Evolutionary conservation across 2,888 invertebrate species (phyloP).

Genomic region (Acanthoscelides obtectus): DNA sequence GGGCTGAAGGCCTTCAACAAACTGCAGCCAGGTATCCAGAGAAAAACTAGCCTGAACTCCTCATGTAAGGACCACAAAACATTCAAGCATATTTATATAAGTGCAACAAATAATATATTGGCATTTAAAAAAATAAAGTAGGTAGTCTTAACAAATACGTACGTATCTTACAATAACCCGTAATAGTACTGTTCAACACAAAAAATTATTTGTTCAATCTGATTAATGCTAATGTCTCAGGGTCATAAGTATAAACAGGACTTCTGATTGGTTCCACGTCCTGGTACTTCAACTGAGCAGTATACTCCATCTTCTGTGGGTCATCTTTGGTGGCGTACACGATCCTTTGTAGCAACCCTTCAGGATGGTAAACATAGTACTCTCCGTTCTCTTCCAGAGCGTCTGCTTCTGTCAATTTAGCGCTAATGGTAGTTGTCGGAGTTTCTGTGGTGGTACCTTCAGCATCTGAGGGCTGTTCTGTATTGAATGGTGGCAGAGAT

Average conservation of each 20-base stretch:
- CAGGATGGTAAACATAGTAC: conserved; percentile 61
- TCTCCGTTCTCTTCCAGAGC: conserved; percentile 32
- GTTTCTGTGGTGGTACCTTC: conserved; percentile 20
- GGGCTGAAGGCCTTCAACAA: too few species aligned
- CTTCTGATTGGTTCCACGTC: conserved; percentile 60
- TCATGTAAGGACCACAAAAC: too few species aligned
- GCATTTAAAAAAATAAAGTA: neutral
- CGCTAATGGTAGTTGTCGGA: conserved; percentile 35
- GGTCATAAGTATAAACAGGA: conserved; percentile 54
- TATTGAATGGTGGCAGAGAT: neutral
- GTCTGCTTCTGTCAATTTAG: conserved; percentile 8
- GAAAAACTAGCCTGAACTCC: too few species aligned
- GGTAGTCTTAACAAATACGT: neutral
- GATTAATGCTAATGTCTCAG: conserved; percentile 15
- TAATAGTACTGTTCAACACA: neutral
- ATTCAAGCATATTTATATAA: neutral
- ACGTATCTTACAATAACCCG: neutral
- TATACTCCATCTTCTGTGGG: conserved; percentile 58
- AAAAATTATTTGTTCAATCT: conserved; percentile 8
- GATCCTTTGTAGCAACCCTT: conserved; percentile 58
- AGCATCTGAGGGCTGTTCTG: conserved; percentile 18
- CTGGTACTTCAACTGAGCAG: conserved; percentile 58
- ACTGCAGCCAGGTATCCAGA: too few species aligned
- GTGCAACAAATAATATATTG: neutral
- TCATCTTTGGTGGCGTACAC: conserved; percentile 55